Percentiles rank a stretch among this genome's conserved stretches.
These are phyloP conservation scores for Caracal caracal DNA, from an alignment of 2,113 vertebrate species.

Conservation along the genomic window DNA sequence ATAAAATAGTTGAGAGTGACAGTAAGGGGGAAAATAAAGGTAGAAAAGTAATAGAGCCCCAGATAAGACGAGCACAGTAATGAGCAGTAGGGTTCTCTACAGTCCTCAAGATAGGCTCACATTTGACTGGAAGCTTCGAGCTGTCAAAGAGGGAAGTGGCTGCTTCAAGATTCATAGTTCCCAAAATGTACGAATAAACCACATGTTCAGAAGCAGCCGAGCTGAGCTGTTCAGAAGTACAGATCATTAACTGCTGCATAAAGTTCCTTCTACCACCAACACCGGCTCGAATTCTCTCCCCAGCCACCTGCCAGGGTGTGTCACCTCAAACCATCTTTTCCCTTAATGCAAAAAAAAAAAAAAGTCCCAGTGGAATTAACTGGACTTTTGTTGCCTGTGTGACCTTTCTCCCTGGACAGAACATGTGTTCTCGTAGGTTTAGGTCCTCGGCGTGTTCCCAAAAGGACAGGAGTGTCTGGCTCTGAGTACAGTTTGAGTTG, in stretches of 20 bases:
- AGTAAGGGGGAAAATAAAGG: not conserved
- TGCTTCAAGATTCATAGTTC: not conserved
- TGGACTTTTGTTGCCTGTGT: not conserved
- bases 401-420: not conserved
- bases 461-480: constrained; percentile 1
- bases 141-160: constrained; percentile 13
- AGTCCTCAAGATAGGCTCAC: not conserved
- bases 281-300: not conserved
- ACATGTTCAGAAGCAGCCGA: not conserved
- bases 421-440: not conserved
- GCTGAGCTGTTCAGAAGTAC: not conserved
- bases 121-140: constrained; percentile 44
- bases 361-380: not conserved
- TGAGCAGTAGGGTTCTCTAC: not conserved
- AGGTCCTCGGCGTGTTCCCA: not conserved
- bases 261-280: not conserved
- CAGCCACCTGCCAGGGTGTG: not conserved
- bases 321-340: not conserved
- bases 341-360: not conserved
- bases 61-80: not conserved
- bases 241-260: not conserved
- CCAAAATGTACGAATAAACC: not conserved
- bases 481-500: not conserved
- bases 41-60: not conserved
- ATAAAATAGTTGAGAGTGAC: constrained; percentile 10